A percentile compares a stretch with the other conserved stretches of the same genome.
phyloP scores from a whole-genome alignment of 1,140 invertebrate genomes.

The Pseudachorutes palmiensis region DNA sequence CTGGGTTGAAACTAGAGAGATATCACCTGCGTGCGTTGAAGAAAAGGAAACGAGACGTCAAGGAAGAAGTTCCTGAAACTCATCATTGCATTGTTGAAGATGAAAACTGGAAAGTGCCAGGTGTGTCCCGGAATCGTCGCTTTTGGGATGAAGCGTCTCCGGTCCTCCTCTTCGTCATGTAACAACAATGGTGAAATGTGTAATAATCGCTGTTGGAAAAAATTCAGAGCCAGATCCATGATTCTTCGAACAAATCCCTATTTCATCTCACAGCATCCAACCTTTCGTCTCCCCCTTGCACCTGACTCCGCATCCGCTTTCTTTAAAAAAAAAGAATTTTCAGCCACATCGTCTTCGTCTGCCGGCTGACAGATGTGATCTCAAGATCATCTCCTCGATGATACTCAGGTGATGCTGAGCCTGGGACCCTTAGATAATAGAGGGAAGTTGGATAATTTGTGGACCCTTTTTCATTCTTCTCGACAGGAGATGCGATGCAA shows the following conservation, averaged over 20 bases:
- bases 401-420: not conserved
- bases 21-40: no score
- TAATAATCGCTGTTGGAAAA: not conserved
- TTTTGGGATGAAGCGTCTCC: not conserved
- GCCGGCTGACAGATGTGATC: slow-evolving; percentile 11
- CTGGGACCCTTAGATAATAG: no score
- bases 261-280: not conserved
- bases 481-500: no score
- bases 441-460: no score
- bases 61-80: not conserved
- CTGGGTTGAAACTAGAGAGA: no score
- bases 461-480: no score
- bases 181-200: not conserved
- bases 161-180: no score
- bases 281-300: not conserved
- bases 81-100: not conserved
- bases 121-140: not conserved
- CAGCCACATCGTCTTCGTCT: not conserved
- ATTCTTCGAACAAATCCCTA: not conserved
- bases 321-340: not conserved
- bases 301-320: slow-evolving; percentile 9
- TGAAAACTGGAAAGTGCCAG: not conserved
- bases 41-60: not conserved
- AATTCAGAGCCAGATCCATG: not conserved
- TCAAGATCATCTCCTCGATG: not conserved